Base-by-base conservation (phyloP, 1,140 invertebrate genomes). In the Parasteatoda tepidariorum region DNA sequence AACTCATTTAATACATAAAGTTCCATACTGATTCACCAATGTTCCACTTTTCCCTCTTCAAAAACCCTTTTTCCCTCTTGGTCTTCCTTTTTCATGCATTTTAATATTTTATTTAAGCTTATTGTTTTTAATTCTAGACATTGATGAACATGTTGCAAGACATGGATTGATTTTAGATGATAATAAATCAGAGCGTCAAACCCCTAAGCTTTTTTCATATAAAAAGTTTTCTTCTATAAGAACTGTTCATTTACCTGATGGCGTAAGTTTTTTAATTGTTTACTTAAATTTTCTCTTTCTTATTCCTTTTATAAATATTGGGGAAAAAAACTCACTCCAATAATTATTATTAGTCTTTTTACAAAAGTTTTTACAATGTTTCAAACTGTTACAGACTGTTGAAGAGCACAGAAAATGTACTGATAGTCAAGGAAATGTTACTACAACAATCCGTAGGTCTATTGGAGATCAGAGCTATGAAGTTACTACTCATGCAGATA, bases 381-480 rank as follows among this genome's bases (percentile, higher is more conserved):
- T n/a, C n/a, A n/a, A n/a, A n/a, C 55, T 66, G 24, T 68, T 68
- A 2, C 38, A 81, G 76, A 48, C 33, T 11, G 9, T 81, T 11
- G 66, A 81, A 81, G 76, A 81, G 11, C 76, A 70, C 28, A 41
- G 24, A n/a, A 59, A 4, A 26, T 15, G 57, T 24, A 57, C 64
- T 34, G 76, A 81, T 28, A 68, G 13, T 38, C 22, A 68, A 2
- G 76, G 76, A 15, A 81, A 81, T 22, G 59, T 48, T n/a, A 24
- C n/a, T 2, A 81, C 76, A 18, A 70, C 64, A 59, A 33, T 81
- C 18, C 64, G 41, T 26, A 41, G 66, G 15, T 33, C 76, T 22
- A 81, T 81, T 57, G 76, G 76, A 18, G 76, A 81, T 38, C 41
- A 81, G 38, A 70, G 28, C 9, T 38, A 81, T 70, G 64, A 81